Base-by-base conservation (phyloP, 2,797 vertebrate genomes). In the Botia almorhae region DNA sequence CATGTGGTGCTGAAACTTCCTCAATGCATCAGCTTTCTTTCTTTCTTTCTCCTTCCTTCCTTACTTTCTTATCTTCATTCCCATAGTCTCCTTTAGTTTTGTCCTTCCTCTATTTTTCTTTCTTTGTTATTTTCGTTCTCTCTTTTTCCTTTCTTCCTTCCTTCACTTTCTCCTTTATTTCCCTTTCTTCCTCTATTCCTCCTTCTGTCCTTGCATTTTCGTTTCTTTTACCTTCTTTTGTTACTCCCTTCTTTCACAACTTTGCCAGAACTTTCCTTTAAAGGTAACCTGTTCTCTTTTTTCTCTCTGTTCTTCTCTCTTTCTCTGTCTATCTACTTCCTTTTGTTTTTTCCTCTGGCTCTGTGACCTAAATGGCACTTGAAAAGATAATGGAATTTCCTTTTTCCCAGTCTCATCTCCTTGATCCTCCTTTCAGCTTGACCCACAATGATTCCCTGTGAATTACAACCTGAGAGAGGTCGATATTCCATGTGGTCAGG, bases 361-460 rank as follows among this genome's bases (percentile, higher is more conserved):
- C 84, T 83, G 86, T 89, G 90, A 92, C 90, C 91, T 90, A 92
- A 94, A 93, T 92, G 91, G 86, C 87, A 91, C 85, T 89, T 92
- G 90, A 93, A 93, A 92, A 93, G 91, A 93, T 93, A 94, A 94
- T 93, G 90, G 92, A 90, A 92, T 92, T 91, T 93, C 90, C 90
- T 89, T 88, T 88, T 88, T 88, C 82, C 86, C 87, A 69, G 82
- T 88, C 86, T 89, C 82, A 88, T 92, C 91, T 89, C 89, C 92
- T 92, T 93, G 90, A 89, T 87, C 76, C 71, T 1, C 81, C 86
- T 67, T 61, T 84, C 87, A 86, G 88, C 74, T 58, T 65, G 76
- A 81, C 76, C 82, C 51, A 29, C 53, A 26, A 56, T 84, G 89
- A 85, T 82, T 87, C 84, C 78, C 78, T 85, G 74, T 88, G 91